A percentile compares a stretch with the other conserved stretches of the same genome.
These are phyloP conservation scores for Fragum fragum DNA, from an alignment of 2,888 invertebrate genomes.

Conservation along the genomic window DNA sequence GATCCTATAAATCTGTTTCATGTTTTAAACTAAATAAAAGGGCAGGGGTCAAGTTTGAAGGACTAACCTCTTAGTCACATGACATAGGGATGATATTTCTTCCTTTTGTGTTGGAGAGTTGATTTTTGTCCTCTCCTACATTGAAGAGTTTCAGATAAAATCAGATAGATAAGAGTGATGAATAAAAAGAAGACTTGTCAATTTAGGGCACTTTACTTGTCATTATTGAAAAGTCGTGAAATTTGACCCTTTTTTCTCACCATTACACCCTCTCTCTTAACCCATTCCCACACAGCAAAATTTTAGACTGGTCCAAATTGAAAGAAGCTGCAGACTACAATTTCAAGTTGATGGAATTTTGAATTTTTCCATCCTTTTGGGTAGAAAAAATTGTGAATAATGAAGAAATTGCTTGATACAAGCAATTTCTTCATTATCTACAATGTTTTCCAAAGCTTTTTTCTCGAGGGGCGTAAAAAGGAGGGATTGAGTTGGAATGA, in stretches of 20 bases:
- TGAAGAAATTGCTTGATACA: too few species aligned
- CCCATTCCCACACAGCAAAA: too few species aligned
- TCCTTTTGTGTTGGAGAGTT: slow-evolving; percentile 16
- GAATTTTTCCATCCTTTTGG: too few species aligned
- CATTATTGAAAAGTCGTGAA: neutral
- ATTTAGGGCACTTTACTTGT: slow-evolving; percentile 16
- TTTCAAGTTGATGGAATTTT: too few species aligned
- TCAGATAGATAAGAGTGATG: slow-evolving; percentile 14
- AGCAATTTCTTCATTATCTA: too few species aligned
- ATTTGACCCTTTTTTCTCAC: neutral
- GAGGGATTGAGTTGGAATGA: too few species aligned
- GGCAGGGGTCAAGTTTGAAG: neutral
- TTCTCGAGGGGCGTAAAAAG: too few species aligned
- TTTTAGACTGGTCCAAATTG: too few species aligned
- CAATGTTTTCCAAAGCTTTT: too few species aligned
- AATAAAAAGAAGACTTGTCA: neutral
- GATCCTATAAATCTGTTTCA: too few species aligned
- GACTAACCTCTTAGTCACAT: slow-evolving; percentile 22
- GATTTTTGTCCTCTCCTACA: slow-evolving; percentile 7
- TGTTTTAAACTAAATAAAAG: neutral
- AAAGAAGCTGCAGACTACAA: too few species aligned
- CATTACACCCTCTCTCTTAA: neutral
- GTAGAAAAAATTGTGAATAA: too few species aligned
- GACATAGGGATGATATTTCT: slow-evolving; percentile 19
- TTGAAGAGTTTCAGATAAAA: slow-evolving; percentile 25